Conservation (phyloP, 2,113 vertebrate genomes). For the Pholis gunnellus region DNA sequence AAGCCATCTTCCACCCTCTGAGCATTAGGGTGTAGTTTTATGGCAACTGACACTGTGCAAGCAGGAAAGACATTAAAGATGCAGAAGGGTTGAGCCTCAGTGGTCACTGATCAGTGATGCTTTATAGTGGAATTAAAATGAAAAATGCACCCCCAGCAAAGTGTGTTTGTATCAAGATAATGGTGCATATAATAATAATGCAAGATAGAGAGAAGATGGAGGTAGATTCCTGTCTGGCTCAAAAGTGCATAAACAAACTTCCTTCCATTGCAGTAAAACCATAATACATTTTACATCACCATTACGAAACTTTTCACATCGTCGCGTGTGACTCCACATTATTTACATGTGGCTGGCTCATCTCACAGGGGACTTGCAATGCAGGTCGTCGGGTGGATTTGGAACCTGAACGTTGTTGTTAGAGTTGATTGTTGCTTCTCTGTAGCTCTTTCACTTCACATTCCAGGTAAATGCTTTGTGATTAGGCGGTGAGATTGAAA, state of each 20-base stretch:
- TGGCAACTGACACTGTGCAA: slow-evolving; percentile 58
- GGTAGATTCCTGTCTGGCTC: neutral
- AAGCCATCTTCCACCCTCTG: slow-evolving; percentile 21
- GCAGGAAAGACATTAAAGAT: slow-evolving; percentile 77
- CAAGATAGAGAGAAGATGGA: slow-evolving; percentile 6
- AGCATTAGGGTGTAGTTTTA: slow-evolving; percentile 65
- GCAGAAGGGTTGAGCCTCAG: slow-evolving; percentile 65
- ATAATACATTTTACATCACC: slow-evolving; percentile 30
- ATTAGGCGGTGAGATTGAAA: slow-evolving; percentile 27
- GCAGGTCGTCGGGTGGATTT: neutral
- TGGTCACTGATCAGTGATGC: slow-evolving; percentile 68
- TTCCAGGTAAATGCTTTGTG: slow-evolving; percentile 20
- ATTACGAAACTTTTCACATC: slow-evolving; percentile 31
- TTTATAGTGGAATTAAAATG: slow-evolving; percentile 76
- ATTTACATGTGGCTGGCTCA: slow-evolving; percentile 15
- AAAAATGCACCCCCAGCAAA: slow-evolving; percentile 56
- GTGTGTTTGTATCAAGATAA: slow-evolving; percentile 62
- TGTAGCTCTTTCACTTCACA: slow-evolving; percentile 16
- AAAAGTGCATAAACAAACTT: slow-evolving; percentile 29
- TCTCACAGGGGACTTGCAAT: neutral
- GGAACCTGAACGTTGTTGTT: slow-evolving; percentile 10
- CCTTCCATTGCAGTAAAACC: slow-evolving; percentile 1
- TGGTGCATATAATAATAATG: slow-evolving; percentile 56
- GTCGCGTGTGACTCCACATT: neutral
- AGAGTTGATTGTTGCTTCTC: slow-evolving; percentile 8